Conservation (phyloP, 2,888 invertebrate genomes). For the Cheilosia pagana region DNA sequence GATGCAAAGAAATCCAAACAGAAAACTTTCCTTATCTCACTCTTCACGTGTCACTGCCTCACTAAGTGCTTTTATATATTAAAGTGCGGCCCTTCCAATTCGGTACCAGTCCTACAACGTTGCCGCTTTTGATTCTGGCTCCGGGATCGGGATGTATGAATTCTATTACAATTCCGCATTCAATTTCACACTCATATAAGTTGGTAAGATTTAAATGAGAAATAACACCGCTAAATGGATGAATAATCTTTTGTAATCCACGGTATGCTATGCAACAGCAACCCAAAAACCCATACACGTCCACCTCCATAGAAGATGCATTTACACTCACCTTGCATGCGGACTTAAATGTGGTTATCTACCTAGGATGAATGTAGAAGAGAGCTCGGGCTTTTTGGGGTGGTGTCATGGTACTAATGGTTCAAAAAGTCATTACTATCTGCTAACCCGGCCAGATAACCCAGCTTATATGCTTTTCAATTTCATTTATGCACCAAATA, state of each 20-base stretch:
- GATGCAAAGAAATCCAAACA: neutral
- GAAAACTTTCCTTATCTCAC: neutral
- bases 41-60: conserved; percentile 27
- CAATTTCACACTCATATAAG: conserved; percentile 29
- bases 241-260: conserved; percentile 28
- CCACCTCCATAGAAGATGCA: conserved; percentile 26
- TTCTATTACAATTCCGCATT: conserved; percentile 35
- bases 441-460: conserved; percentile 8
- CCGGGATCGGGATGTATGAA: conserved; percentile 17
- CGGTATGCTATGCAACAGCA: conserved; percentile 2
- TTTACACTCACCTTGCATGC: conserved; percentile 20
- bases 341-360: conserved; percentile 58
- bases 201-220: conserved; percentile 6
- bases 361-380: conserved; percentile 17
- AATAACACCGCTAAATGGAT: conserved; percentile 22
- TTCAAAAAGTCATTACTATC: conserved; percentile 58
- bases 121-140: conserved; percentile 21
- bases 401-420: conserved; percentile 1
- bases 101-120: neutral
- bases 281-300: conserved; percentile 11
- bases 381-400: conserved; percentile 7
- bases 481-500: conserved; percentile 38
- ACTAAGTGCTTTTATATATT: conserved; percentile 5
- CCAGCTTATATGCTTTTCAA: conserved; percentile 44
- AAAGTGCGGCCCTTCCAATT: conserved; percentile 4